Base-by-base conservation (phyloP, 35 echinoderm and acorn worm genomes). In the Ptychodera flava region DNA sequence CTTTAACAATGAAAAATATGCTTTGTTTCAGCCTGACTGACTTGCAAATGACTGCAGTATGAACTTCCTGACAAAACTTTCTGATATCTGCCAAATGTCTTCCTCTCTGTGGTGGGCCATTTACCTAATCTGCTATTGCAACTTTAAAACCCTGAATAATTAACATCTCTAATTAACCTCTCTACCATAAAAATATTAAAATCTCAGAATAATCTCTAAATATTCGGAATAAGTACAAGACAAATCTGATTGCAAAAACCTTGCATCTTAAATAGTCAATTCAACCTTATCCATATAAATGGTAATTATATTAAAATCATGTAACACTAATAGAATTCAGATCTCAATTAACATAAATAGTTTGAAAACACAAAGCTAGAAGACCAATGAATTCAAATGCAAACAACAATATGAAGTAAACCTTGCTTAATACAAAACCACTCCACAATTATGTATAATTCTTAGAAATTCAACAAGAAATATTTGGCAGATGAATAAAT, bases 161-260 rank as follows among this genome's bases (percentile, higher is more conserved):
- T 64, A 22, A 64, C 45, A 64, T 22, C 6, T 64, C 45, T 64
- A 64, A 6, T 64, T 22, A 64, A 64, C 22, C 22, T 22, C 6
- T 64, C 45, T 64, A 64, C 6, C 45, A 64, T 64, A 64, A 64
- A 64, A 64, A 64, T 22, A 64, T 64, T 22, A 64, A 64, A 64
- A 64, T 64, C 45, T 64, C 22, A 22, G 45, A 64, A 64, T 64
- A 64, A n/a, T n/a, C n/a, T n/a, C n/a, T n/a, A 64, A 64, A 64
- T 64, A 64, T 64, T 64, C 45, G 22, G 45, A 64, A 64, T 64
- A 64, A 64, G 45, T 64, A 64, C 45, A 64, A 64, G 45, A 64
- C 45, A 64, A 64, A 64, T 64, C 45, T 64, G 45, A 64, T 64
- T 64, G 45, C 45, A 64, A 64, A 64, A 64, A 64, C 45, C 45